Evolutionary conservation across 2,113 vertebrate genomes (phyloP), one percentile per base, ranked within the genome.

Genomic region (Cochlearius cochlearius): DNA sequence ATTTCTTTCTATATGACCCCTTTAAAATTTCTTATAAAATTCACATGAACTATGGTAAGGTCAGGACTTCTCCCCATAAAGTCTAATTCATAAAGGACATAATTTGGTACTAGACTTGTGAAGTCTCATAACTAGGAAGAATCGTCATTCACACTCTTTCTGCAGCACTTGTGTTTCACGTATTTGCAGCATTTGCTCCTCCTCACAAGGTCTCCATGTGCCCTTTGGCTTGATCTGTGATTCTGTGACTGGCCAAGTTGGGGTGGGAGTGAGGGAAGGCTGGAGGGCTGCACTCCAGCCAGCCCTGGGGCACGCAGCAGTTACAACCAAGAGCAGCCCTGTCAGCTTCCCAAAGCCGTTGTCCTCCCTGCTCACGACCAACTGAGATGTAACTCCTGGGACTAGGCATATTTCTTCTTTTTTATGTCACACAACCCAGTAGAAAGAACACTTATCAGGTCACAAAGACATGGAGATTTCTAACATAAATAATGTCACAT

Each of bases 161-260:
- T 34, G 50, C 29, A 86, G 63, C 58, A 68, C 15, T 22, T 34
- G 21, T 1, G 0, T 60, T 80, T 34, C 68, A 41, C 38, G 9
- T 2, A 16, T 10, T 9, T 38, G 20, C 34, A 39, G 23, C 1
- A 2, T 60, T 60, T 60, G n/a, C 32, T 91, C 12, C 50, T 43
- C 41, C n/a, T 74, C 47, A 4, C 0, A 0, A 62, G 66, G 21
- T 71, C 50, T 36, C 50, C 52, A 43, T 0, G 2, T 43, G 50
- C 12, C 11, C 5, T 30, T 60, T 15, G 55, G 45, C 34, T 52
- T 29, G 19, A 19, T 10, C 34, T 1, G 0, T 11, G 52, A 59
- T 26, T 10, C 34, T 26, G 15, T 10, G 45, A 52, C 26, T 10
- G 45, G 43, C 20, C 27, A 64, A 12, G 20, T 1, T 29, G 14